These are phyloP conservation scores for Bos javanicus DNA, from an alignment of 2,113 vertebrate genomes.

Conservation along the genomic window DNA sequence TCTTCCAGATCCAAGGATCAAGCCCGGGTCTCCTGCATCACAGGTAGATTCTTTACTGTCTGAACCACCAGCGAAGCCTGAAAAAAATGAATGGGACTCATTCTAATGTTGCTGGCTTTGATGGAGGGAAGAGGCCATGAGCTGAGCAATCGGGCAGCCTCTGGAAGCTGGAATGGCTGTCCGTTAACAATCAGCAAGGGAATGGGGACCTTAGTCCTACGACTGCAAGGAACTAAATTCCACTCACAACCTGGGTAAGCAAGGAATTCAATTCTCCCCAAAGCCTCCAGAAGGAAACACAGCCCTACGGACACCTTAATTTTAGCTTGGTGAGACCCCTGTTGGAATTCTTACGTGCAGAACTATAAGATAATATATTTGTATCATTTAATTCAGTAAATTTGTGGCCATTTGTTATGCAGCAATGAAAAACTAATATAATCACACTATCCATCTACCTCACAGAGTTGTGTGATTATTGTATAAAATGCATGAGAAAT, in stretches of 20 bases:
- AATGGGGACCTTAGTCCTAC: not conserved
- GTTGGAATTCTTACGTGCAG: not conserved
- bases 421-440: not conserved
- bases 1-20: not conserved
- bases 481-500: not conserved
- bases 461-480: not conserved
- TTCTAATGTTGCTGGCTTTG: not conserved
- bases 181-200: not conserved
- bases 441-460: not conserved
- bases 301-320: not conserved
- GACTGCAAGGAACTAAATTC: not conserved
- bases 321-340: not conserved
- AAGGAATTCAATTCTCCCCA: not conserved
- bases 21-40: not conserved
- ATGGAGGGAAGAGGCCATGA: not conserved
- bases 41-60: not conserved
- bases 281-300: not conserved
- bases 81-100: not conserved
- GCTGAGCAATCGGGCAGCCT: not conserved
- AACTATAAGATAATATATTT: not conserved
- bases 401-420: not conserved
- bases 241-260: not conserved
- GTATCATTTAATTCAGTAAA: not conserved
- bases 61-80: not conserved
- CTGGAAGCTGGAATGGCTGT: not conserved